Evolutionary conservation across 2,888 invertebrate genomes (phyloP), one percentile per base, ranked within the genome.

Genomic region (Troides helena): DNA sequence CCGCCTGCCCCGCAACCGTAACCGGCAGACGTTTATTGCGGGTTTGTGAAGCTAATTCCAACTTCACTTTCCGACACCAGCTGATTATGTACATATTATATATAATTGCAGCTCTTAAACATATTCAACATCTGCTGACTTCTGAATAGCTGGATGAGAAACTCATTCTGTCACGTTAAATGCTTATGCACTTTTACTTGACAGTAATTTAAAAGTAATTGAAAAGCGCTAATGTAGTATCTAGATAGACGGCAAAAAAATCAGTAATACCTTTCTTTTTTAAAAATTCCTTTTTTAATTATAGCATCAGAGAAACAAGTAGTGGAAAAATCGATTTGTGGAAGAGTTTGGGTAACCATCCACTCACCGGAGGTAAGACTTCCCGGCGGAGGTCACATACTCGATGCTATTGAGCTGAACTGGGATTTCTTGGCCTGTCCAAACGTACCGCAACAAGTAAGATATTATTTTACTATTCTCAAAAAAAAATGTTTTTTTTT

Each of bases 341-440:
- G 93, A 21, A 78, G 87, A 65, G 88, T 93, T 56, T 92, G 91
- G 90, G 75, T 92, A 71, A 92, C 93, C 0, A 85, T 93, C 2
- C 92, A 90, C 72, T 90, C 93, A 0, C 89, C 90, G 0, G 85
- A 83, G 14, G 79, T 88, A 64, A 79, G 77, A 7, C 69, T 81
- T 62, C 74, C 78, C 0, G 74, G 76, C 17, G 76, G 75, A 17
- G 74, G 73, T 7, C 79, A 72, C 30, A 72, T 92, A 18, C 74
- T 82, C 2, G 91, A 93, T 73, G 91, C 89, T 1, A 66, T 93
- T 60, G 93, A 93, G 74, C 86, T 93, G 59, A 93, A 93, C 77
- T 93, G 93, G 93, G 90, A 93, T 77, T 90, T 92, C 77, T 84
- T 75, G 53, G 85, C 85, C 17, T 93, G 93, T 74, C 81, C 85